Base-by-base conservation (phyloP, 2,113 vertebrate species). In the Percina caprodes region DNA sequence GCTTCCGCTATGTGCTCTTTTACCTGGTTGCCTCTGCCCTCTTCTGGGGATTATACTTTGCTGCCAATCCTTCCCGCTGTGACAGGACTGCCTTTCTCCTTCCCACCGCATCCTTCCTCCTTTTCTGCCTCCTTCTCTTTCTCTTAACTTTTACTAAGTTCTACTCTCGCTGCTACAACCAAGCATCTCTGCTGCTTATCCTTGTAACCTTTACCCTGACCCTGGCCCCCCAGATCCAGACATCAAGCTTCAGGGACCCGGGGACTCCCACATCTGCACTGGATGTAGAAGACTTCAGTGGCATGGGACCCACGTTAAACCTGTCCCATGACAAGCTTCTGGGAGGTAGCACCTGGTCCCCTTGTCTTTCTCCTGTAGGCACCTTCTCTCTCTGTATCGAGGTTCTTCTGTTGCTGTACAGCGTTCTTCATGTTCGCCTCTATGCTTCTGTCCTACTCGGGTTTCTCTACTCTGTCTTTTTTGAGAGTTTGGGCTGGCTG, bases 311-410 rank as follows among this genome's bases (percentile, higher is more conserved):
- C 8, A 35, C 24, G 6, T 80, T 85, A 63, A 95, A 95, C 80
- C 30, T 86, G 30, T 91, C 92, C 1, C 75, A 84, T 62, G 86
- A 92, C 6, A 80, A 62, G 60, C 56, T 69, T 21, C 60, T 67
- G 1, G 80, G 49, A 55, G 70, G 4, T 10, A 48, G 35, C 59
- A 15, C 68, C 46, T 72, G 62, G 77, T 74, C 74, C 30, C 91
- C 88, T 21, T 98, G 97, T 86, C 91, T 99, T 39, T 99, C 98
- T 59, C 96, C 97, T 62, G 97, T 99, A 24, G 98, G 98, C 79
- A 97, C 97, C 86, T 99, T 99, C 91, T 99, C 99, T 35, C 97
- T 99, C 87, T 97, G 98, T 77, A 95, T 99, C 0, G 97, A 98
- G 92, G 97, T 97, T 86, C 97, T 99, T 59, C 92, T 99, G 78